Base-by-base conservation (phyloP, 2,797 vertebrate species). In the Danio kyathit region DNA sequence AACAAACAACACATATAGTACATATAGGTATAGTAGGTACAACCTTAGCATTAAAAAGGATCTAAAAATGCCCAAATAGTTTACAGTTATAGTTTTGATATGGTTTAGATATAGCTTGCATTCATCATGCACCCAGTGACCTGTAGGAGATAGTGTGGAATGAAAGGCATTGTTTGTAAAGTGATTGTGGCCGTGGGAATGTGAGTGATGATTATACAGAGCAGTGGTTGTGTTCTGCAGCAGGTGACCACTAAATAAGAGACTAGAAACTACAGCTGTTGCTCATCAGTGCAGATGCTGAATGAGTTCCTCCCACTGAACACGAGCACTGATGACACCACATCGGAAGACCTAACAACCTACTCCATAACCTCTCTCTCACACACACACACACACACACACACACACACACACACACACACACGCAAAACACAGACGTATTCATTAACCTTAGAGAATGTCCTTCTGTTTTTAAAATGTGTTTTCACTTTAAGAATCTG, bases 281-380 rank as follows among this genome's bases (percentile, higher is more conserved):
- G 60, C 19, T 63, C 71, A 80, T 56, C 54, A 57, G 43, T 71
- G 74, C 79, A 85, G 81, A 77, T 86, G 77, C 64, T 49, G 17
- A 16, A 59, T 41, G 44, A 79, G 75, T 78, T 78, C 80, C 77
- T 79, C 60, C 17, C 38, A 77, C 40, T 59, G 12, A 80, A 73
- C 56, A 56, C 38, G 10, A 63, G 57, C 59, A 17, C 48, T 56
- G 10, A 61, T 7, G 9, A 43, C 40, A 65, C 59, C 44, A 56
- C 40, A 57, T 11, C 6, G 0, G 10, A 16, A 48, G 43, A 78
- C 16, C 52, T 48, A 9, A 59, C 52, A 78, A 49, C 63, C 54
- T 59, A 59, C 64, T 69, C 11, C 8, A 48, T 59, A 56, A 56
- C 41, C 19, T 76, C 17, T 29, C n/a, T n/a, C n/a, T n/a, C n/a